Evolutionary conservation across 2,113 vertebrate genomes (phyloP).

Genomic region (Otis tarda): DNA sequence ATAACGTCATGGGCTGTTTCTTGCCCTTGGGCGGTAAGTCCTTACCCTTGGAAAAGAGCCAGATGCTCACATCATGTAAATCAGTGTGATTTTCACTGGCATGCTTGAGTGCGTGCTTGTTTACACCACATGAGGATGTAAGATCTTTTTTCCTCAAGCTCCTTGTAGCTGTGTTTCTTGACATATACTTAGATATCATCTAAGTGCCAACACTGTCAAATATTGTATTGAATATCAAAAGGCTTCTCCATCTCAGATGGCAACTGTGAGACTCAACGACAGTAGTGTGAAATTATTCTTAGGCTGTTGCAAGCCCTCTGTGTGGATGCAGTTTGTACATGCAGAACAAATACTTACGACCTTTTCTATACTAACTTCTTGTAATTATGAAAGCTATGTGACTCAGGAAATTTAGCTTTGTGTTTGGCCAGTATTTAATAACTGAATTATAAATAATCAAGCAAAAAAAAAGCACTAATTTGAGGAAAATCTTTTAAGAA

Average conservation of each 20-base stretch:
- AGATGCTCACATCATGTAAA: conserved; percentile 1
- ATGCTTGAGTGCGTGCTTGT: neutral
- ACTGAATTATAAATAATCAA: neutral
- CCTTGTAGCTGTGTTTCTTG: conserved; percentile 6
- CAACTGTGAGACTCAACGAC: conserved; percentile 18
- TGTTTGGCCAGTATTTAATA: neutral
- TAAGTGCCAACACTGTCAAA: conserved; percentile 13
- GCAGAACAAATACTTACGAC: conserved; percentile 34
- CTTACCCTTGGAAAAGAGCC: conserved; percentile 22
- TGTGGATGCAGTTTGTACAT: conserved; percentile 34
- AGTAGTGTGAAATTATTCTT: conserved; percentile 45
- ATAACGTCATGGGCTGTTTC: neutral
- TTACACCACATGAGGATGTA: neutral
- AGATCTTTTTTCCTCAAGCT: neutral
- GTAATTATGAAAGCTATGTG: conserved; percentile 38
- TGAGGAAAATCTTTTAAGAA: neutral
- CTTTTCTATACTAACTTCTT: conserved; percentile 41
- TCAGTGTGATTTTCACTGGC: neutral
- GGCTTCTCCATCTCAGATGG: conserved; percentile 37
- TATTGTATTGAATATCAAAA: conserved; percentile 48
- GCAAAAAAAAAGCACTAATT: neutral
- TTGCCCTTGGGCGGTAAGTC: conserved; percentile 1
- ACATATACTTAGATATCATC: neutral
- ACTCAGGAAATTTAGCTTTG: neutral
- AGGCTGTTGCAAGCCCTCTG: neutral